These are phyloP conservation scores for Hirudinaria manillensis DNA, from an alignment of 2,888 invertebrate species.

Conservation along the genomic window DNA sequence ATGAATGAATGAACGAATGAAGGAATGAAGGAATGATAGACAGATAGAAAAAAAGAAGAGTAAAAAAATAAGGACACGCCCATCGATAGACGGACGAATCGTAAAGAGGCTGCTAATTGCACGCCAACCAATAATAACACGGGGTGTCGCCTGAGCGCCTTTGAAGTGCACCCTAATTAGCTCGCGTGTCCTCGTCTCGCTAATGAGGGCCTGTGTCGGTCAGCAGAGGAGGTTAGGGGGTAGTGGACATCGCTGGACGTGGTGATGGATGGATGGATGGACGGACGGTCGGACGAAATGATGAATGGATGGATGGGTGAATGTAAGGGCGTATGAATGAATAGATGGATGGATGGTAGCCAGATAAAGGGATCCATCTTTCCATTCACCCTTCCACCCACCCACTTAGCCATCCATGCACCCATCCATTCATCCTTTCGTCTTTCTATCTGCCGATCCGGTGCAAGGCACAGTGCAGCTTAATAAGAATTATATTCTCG, in stretches of 20 bases:
- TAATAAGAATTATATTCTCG: constrained; percentile 9
- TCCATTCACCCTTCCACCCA: too few species aligned
- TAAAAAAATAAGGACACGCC: background rate
- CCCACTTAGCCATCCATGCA: too few species aligned
- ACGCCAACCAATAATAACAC: background rate
- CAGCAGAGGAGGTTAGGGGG: too few species aligned
- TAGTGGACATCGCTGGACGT: background rate
- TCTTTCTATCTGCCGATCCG: background rate
- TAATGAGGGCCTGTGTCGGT: constrained; percentile 3
- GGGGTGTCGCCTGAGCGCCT: constrained; percentile 6
- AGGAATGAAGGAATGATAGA: background rate
- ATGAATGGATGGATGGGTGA: background rate
- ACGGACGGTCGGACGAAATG: background rate
- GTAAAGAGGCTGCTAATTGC: constrained; percentile 9
- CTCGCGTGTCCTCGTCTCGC: background rate
- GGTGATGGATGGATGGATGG: background rate
- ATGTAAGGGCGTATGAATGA: background rate
- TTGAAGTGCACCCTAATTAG: constrained; percentile 12
- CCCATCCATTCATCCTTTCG: too few species aligned
- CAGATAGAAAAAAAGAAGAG: background rate
- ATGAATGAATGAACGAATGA: background rate
- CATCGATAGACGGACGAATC: background rate
- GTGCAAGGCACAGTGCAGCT: background rate
- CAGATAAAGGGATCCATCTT: too few species aligned
- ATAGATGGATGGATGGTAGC: background rate